Conservation (phyloP, 2,888 invertebrate genomes). For the Apodemia duryi region DNA sequence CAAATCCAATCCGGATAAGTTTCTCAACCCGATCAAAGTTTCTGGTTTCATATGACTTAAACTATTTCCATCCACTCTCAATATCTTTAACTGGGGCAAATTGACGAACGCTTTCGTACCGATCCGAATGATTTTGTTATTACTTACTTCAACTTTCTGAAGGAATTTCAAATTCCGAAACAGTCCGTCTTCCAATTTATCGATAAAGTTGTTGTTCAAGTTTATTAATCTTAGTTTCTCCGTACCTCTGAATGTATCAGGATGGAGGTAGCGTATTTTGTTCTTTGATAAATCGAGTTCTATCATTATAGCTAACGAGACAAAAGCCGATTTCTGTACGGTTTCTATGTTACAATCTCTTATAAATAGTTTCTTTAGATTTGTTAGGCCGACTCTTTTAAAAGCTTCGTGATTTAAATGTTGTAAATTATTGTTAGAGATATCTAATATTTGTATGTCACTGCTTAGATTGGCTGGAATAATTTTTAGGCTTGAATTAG, state of each 20-base stretch:
- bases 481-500: conserved; percentile 80
- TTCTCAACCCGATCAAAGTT: conserved; percentile 83
- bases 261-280: conserved; percentile 81
- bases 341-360: conserved; percentile 85
- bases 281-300: conserved; percentile 91
- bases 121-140: conserved; percentile 86
- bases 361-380: conserved; percentile 89
- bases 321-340: conserved; percentile 86
- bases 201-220: conserved; percentile 87
- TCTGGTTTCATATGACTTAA: conserved; percentile 84
- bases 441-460: conserved; percentile 85
- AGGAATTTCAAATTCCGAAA: conserved; percentile 87
- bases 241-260: conserved; percentile 85
- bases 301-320: conserved; percentile 86
- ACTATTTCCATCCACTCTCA: conserved; percentile 88
- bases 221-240: conserved; percentile 85
- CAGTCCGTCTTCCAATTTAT: conserved; percentile 84
- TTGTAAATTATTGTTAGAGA: conserved; percentile 84
- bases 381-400: conserved; percentile 83
- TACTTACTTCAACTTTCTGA: conserved; percentile 87
- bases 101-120: conserved; percentile 85
- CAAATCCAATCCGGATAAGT: conserved; percentile 86
- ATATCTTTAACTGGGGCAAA: conserved; percentile 82
- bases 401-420: conserved; percentile 84
- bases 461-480: conserved; percentile 87